Conservation (phyloP, 2,888 invertebrate genomes). For the Rhagonycha fulva region DNA sequence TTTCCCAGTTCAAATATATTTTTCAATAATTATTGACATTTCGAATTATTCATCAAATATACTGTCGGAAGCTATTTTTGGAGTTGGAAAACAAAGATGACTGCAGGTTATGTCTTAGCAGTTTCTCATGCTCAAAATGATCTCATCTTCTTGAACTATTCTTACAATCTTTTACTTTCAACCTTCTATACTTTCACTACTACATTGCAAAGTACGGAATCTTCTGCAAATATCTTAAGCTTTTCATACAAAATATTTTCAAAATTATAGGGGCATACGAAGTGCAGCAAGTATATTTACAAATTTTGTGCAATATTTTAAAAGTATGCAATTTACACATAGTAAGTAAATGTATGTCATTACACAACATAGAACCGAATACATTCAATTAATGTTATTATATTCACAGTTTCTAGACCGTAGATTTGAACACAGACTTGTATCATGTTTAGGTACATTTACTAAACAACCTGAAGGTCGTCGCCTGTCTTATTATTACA, state of each 20-base stretch:
- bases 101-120: neutral
- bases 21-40: too few species aligned
- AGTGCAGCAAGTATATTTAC: neutral
- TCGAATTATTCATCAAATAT: too few species aligned
- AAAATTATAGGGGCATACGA: neutral
- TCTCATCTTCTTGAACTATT: neutral
- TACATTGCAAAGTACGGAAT: neutral
- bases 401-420: neutral
- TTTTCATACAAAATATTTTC: neutral
- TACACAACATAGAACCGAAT: neutral
- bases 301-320: neutral
- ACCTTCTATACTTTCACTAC: neutral
- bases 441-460: slow-evolving; percentile 19
- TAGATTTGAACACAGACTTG: slow-evolving; percentile 5
- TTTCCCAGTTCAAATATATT: too few species aligned
- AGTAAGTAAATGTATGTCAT: neutral
- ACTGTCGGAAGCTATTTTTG: neutral
- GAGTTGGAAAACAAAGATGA: neutral
- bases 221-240: neutral
- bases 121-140: neutral
- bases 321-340: neutral
- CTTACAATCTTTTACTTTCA: neutral
- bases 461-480: slow-evolving; percentile 35
- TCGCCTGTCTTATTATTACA: slow-evolving; percentile 33
- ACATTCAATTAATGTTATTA: neutral